Evolutionary conservation across 2,113 vertebrate genomes (phyloP).

Genomic region (Microcebus tavaratra): DNA sequence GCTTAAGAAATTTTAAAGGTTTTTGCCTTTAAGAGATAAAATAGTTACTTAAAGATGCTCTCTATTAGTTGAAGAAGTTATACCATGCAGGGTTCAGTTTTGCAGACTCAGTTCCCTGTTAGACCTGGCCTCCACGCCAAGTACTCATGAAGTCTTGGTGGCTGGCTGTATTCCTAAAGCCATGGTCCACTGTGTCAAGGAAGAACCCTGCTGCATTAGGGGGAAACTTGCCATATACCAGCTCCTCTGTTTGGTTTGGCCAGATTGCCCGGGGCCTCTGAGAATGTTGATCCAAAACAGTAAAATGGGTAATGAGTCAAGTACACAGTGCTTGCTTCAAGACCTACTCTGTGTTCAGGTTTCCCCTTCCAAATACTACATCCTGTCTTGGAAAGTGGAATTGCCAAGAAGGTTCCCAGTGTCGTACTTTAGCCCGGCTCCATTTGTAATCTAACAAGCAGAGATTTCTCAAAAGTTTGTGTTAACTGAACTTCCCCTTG

Average conservation of each 20-base stretch:
- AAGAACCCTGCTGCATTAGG: background rate
- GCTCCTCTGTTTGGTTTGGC: constrained; percentile 51
- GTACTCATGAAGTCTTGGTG: background rate
- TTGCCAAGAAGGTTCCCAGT: background rate
- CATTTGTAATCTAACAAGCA: constrained; percentile 4
- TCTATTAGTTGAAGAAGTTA: background rate
- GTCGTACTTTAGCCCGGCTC: background rate
- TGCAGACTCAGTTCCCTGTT: background rate
- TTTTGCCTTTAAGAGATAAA: background rate
- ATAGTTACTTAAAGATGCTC: background rate
- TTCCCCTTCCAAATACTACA: constrained; percentile 46
- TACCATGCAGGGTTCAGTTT: background rate
- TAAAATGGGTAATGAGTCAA: constrained; percentile 30
- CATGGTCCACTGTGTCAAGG: background rate
- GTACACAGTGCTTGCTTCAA: background rate
- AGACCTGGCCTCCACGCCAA: background rate
- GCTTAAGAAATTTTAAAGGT: background rate
- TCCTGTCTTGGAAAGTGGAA: constrained; percentile 34
- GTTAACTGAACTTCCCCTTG: constrained; percentile 7
- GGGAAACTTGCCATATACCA: background rate
- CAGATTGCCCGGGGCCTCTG: background rate
- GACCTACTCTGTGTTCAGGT: background rate
- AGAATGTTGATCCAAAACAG: background rate
- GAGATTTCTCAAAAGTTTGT: constrained; percentile 38
- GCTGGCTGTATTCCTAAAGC: background rate